Conservation (phyloP, 2,113 vertebrate species). For the crab-eating macaque (Macaca fascicularis) region DNA sequence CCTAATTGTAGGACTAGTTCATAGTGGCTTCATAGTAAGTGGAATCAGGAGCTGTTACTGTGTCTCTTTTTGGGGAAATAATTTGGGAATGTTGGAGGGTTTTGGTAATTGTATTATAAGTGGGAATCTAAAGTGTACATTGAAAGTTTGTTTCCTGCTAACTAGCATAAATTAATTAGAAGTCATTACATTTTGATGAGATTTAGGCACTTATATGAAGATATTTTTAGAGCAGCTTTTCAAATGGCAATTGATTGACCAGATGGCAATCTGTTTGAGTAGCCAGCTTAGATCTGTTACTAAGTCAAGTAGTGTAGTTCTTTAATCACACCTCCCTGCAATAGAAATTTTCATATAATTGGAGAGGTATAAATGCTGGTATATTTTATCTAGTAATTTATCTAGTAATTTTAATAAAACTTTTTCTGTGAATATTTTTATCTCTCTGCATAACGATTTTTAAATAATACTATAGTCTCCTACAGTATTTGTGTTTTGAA, state of each 20-base stretch:
- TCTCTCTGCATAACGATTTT: not conserved
- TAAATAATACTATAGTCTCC: not conserved
- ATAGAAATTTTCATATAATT: not conserved
- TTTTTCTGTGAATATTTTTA: not conserved
- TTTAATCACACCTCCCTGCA: not conserved
- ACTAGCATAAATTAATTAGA: conserved; percentile 46
- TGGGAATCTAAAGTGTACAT: not conserved
- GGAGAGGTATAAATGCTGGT: not conserved
- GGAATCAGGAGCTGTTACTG: not conserved
- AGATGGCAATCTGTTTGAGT: conserved; percentile 51
- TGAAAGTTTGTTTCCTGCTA: conserved; percentile 51
- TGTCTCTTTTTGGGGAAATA: not conserved
- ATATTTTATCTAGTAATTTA: not conserved
- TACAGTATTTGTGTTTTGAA: conserved; percentile 10
- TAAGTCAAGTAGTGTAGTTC: conserved; percentile 17
- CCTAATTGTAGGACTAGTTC: not conserved
- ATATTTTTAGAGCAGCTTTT: conserved; percentile 58
- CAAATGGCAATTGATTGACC: conserved; percentile 53
- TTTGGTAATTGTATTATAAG: not conserved
- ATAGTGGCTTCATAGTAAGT: not conserved
- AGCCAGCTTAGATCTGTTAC: conserved; percentile 22
- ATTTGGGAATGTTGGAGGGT: conserved; percentile 3
- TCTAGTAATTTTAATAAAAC: not conserved
- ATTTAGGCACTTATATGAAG: conserved; percentile 22
- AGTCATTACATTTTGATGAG: conserved; percentile 45